Evolutionary conservation across 2,888 invertebrate species (phyloP), one percentile per base, ranked within the genome.

Genomic region (Drosophila gaucha): DNA sequence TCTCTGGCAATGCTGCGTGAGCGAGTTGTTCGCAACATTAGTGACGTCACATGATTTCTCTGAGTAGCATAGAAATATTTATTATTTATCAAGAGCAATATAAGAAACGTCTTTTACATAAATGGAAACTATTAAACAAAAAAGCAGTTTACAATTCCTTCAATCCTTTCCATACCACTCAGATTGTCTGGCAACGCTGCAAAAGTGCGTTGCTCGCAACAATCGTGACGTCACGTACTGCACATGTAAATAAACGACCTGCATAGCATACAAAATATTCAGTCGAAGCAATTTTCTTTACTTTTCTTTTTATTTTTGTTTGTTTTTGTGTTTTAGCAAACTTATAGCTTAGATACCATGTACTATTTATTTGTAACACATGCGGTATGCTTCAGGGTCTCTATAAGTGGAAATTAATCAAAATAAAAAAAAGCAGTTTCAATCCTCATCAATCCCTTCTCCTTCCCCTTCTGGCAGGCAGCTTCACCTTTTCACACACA

Each of bases 331-430:
- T 44, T 69, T 64, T 59, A 52, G 55, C 39, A 74, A 68, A 60
- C 54, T 60, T 47, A 52, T 56, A 73, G 65, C 60, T 57, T 69
- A 64, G 65, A 65, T 65, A 72, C 46, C 49, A 50, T 56, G 26
- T 54, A 63, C 30, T 56, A 44, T 55, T 60, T 55, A 59, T 35
- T 22, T 54, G 26, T 38, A 67, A 35, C 49, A 56, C 28, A 38
- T 55, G 47, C 52, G 67, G 67, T 49, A 58, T 52, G 46, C 60
- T 44, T 20, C 16, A 36, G 44, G 14, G 49, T 20, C 3, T 22
- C 31, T 2, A 46, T 31, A 31, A 46, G 56, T 55, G 50, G n/a
- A 62, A 58, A 49, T 38, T 22, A 47, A 35, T 50, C 52, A 62
- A 63, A 51, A 38, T 35, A 46, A 28, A 14, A 43, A 28, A 38